phyloP scores from a whole-genome alignment of 2,113 vertebrate species.

The Vulpes ferrilata region DNA sequence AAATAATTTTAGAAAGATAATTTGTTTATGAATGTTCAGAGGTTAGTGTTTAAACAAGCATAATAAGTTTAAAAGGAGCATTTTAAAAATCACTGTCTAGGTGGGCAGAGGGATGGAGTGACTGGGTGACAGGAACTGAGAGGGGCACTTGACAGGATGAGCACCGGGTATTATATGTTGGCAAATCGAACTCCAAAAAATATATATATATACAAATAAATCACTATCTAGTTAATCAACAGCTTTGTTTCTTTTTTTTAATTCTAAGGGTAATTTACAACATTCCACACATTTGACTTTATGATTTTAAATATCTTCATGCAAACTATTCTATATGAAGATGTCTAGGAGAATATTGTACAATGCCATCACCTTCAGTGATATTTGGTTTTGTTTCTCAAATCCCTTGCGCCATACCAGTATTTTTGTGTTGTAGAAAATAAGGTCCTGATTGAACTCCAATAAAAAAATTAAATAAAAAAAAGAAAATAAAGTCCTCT shows the following conservation, averaged over 20 bases:
- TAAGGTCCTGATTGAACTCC: background rate
- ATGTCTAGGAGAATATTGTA: background rate
- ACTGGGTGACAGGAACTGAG: no score
- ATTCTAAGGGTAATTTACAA: background rate
- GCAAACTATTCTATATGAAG: background rate
- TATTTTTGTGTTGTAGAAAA: slow-evolving; percentile 28
- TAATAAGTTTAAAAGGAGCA: background rate
- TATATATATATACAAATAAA: background rate
- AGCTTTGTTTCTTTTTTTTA: slow-evolving; percentile 3
- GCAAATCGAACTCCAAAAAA: no score
- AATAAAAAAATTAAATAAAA: no score
- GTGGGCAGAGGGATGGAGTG: no score
- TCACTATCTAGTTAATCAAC: background rate
- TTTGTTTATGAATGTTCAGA: background rate
- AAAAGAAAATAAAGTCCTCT: background rate
- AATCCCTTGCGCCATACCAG: background rate
- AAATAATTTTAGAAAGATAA: slow-evolving; percentile 48
- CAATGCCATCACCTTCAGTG: background rate
- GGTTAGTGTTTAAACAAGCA: background rate
- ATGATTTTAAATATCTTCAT: background rate
- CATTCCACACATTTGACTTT: background rate
- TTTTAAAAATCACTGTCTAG: background rate
- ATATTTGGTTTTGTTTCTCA: background rate
- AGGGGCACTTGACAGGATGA: no score
- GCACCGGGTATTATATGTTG: no score